phyloP scores from a whole-genome alignment of 37 sponge, comb jelly and placozoan genomes.

The Theonella swinhoei region DNA sequence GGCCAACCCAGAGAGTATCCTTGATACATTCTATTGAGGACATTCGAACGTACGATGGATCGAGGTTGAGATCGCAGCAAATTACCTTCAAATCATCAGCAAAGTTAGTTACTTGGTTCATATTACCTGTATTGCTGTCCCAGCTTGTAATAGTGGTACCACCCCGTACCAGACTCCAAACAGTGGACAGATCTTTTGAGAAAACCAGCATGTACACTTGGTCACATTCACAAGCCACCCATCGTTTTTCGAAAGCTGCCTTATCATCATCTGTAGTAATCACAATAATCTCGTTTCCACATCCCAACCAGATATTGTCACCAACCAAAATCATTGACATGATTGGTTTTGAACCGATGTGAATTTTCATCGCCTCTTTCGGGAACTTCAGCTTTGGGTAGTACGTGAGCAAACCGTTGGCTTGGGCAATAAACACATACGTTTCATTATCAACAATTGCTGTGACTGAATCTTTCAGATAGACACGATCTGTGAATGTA shows the following conservation, averaged over 20 bases:
- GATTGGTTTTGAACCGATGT: constrained; percentile 63
- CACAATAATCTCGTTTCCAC: constrained; percentile 73
- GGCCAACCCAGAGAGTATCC: constrained; percentile 76
- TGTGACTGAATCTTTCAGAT: constrained; percentile 74
- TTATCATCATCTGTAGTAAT: constrained; percentile 63
- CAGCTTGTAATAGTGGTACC: constrained; percentile 49
- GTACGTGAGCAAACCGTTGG: constrained; percentile 72
- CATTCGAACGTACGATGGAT: constrained; percentile 44
- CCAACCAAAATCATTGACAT: constrained; percentile 71
- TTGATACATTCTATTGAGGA: constrained; percentile 49
- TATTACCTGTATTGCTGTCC: constrained; percentile 43
- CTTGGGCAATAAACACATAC: constrained; percentile 76
- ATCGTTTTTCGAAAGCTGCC: constrained; percentile 24
- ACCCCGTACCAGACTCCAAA: constrained; percentile 61
- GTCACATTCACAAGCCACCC: constrained; percentile 45
- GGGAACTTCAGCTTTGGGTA: constrained; percentile 72
- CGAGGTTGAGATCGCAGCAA: constrained; percentile 40
- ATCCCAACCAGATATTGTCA: constrained; percentile 65
- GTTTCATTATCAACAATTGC: constrained; percentile 72
- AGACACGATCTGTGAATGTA: constrained; percentile 66
- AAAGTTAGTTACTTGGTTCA: constrained; percentile 38
- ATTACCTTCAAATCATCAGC: constrained; percentile 21
- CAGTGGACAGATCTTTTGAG: constrained; percentile 27
- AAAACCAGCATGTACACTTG: constrained; percentile 62
- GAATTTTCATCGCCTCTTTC: constrained; percentile 25